Evolutionary conservation across 2,888 invertebrate genomes (phyloP).

Genomic region (Meteorus colon): DNA sequence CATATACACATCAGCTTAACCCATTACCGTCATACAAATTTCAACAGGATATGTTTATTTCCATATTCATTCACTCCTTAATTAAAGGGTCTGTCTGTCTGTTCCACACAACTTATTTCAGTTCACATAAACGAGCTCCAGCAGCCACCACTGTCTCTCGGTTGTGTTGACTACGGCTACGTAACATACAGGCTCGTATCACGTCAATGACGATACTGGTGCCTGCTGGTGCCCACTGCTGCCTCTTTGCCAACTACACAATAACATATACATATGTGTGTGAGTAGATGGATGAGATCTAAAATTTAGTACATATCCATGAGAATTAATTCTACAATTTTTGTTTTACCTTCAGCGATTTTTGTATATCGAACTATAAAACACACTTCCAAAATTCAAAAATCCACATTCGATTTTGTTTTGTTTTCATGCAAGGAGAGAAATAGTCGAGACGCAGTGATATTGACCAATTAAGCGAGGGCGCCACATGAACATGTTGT

Average conservation of each 20-base stretch:
- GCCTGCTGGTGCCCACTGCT: neutral
- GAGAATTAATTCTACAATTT: too few species aligned
- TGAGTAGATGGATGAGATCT: neutral
- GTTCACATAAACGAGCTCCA: conserved; percentile 39
- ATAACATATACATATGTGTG: neutral
- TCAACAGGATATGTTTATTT: neutral
- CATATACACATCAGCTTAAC: conserved; percentile 17
- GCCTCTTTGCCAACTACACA: neutral
- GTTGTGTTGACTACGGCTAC: conserved; percentile 63
- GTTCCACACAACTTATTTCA: neutral
- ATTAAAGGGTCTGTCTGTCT: neutral
- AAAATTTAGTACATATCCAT: too few species aligned
- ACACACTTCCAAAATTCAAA: too few species aligned
- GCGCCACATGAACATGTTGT: too few species aligned
- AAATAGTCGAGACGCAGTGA: too few species aligned
- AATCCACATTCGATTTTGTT: too few species aligned
- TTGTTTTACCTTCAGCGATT: too few species aligned
- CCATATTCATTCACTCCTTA: neutral
- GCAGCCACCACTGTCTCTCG: conserved; percentile 47
- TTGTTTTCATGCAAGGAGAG: too few species aligned
- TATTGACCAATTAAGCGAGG: too few species aligned
- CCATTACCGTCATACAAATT: conserved; percentile 8
- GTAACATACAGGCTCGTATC: conserved; percentile 56
- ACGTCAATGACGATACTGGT: conserved; percentile 20
- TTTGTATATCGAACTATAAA: too few species aligned